Percentiles rank a stretch among this genome's conserved stretches.
Conservation (phyloP, 2,797 vertebrate genomes). For the Cercopithecus petaurista region DNA sequence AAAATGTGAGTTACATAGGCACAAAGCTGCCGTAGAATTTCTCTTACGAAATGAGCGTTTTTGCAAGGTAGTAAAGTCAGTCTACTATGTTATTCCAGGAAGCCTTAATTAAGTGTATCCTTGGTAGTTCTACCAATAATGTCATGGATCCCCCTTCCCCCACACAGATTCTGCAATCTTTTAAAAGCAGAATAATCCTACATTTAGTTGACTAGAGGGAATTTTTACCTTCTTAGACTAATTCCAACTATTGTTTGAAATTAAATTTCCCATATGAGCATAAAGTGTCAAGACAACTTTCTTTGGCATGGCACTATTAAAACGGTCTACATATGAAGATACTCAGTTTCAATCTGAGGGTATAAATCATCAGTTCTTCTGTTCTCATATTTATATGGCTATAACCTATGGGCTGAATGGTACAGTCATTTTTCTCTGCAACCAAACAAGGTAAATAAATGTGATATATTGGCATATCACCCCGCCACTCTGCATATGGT, state of each 20-base stretch:
- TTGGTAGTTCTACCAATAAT: not conserved
- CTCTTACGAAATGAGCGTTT: constrained; percentile 1
- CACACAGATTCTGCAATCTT: not conserved
- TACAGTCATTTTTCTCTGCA: constrained; percentile 85
- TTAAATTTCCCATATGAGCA: constrained; percentile 59
- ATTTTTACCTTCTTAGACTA: constrained; percentile 39
- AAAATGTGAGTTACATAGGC: not conserved
- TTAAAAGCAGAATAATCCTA: not conserved
- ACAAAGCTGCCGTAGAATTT: not conserved
- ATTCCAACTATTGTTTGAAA: constrained; percentile 58
- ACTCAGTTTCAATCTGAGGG: constrained; percentile 70
- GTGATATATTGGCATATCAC: constrained; percentile 89
- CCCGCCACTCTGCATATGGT: constrained; percentile 84
- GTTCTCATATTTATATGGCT: constrained; percentile 80
- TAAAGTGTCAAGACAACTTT: constrained; percentile 66
- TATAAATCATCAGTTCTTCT: constrained; percentile 77
- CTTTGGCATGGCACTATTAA: constrained; percentile 63
- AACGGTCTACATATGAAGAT: constrained; percentile 64
- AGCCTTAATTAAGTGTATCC: not conserved
- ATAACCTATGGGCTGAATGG: constrained; percentile 83
- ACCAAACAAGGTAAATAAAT: constrained; percentile 90
- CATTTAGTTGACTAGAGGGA: not conserved
- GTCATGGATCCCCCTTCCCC: no score
- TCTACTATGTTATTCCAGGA: not conserved
- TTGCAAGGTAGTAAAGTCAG: not conserved